Base-by-base conservation (phyloP, 2,888 invertebrate genomes). In the Suillia variegata region DNA sequence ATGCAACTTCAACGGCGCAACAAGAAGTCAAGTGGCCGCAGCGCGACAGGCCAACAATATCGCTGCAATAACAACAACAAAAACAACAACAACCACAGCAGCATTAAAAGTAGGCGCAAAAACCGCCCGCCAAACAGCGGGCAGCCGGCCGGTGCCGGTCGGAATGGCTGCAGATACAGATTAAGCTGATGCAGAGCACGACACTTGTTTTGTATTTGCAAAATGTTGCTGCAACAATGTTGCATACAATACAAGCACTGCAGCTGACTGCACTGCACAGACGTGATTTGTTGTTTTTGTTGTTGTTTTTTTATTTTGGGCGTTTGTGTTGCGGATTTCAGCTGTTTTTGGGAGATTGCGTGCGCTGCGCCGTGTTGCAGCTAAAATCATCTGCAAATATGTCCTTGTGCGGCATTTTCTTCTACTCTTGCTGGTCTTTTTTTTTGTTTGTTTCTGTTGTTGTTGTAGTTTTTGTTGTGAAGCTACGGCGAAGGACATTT, bases 401-500 rank as follows among this genome's bases (percentile, higher is more conserved):
- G 67, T 59, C 68, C 70, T 66, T 67, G 69, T 70, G 64, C 71
- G 70, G 65, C 65, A 63, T 52, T 20, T 20, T 5, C 54, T 15
- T 13, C 17, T 50, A 26, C 15, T 18, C 17, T 2, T 18, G 18
- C 8, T 45, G n/a, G n/a, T n/a, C n/a, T n/a, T n/a, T n/a, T n/a
- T n/a, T n/a, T n/a, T n/a, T n/a, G n/a, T n/a, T n/a, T n/a, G n/a
- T n/a, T n/a, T n/a, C n/a, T 45, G 45, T 45, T 45, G 18, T 45
- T 45, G 17, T 45, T 18, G 20, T 45, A 13, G 45, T 38, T 38
- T 8, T 38, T 38, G 38, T 38, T 38, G 8, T 6, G 13, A 20
- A 20, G 45, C 45, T 45, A 20, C 18, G 45, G 63, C 67, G 65
- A 72, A 74, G 74, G 72, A 70, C 74, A 70, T 63, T 65, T 58